Evolutionary conservation across 2,888 invertebrate species (phyloP).

Genomic region (Lithophane socia): DNA sequence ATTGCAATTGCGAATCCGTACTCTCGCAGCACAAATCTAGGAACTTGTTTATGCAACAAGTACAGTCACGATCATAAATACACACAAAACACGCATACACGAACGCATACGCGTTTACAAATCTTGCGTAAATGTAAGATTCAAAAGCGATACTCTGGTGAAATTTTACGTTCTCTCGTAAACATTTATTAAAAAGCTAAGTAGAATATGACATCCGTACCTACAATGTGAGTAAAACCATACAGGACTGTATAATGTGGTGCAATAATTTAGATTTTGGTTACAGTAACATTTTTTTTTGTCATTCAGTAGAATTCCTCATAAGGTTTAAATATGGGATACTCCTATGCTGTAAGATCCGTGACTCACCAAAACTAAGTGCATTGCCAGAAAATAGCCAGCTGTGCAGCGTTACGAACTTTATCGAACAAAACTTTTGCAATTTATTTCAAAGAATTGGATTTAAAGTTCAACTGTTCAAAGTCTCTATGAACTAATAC

Average conservation of each 20-base stretch:
- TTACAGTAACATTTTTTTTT: not conserved
- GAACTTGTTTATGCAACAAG: no score
- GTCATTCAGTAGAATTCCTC: not conserved
- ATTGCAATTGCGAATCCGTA: no score
- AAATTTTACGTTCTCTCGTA: no score
- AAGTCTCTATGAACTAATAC: constrained; percentile 23
- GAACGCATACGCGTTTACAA: no score
- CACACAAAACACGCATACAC: no score
- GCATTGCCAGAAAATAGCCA: constrained; percentile 32
- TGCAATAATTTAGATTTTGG: not conserved
- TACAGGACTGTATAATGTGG: not conserved
- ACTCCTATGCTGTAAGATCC: not conserved
- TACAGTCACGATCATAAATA: no score
- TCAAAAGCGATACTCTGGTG: no score
- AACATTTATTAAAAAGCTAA: not conserved
- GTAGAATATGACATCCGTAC: not conserved
- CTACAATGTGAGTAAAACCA: not conserved
- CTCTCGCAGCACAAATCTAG: no score
- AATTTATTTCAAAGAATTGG: constrained; percentile 50
- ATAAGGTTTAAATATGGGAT: not conserved
- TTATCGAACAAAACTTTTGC: constrained; percentile 40
- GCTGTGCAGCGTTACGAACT: constrained; percentile 31
- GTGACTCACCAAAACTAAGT: constrained; percentile 20
- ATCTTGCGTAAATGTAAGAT: no score
- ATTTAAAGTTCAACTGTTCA: constrained; percentile 33